Evolutionary conservation across 2,113 vertebrate species (phyloP).

Genomic region (Neogale vison): DNA sequence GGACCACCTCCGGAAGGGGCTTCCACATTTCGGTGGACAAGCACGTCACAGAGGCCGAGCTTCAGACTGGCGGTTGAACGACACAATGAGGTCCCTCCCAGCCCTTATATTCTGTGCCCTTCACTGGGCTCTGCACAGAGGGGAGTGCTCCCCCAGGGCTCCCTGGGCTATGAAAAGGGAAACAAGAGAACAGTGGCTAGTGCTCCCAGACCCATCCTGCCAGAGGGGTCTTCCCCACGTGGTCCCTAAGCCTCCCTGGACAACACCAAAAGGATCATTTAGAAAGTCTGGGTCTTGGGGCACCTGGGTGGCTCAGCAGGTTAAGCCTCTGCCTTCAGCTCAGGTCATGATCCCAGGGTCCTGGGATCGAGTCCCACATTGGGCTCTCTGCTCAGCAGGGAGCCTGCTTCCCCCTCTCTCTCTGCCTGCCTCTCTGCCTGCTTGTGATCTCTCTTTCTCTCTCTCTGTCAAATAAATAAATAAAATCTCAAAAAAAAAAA

Average conservation of each 20-base stretch:
- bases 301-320: too few species aligned
- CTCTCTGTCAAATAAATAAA: too few species aligned
- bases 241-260: rapidly evolving
- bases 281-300: background rate
- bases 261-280: background rate
- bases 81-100: background rate
- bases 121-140: background rate
- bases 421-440: too few species aligned
- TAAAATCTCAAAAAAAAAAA: too few species aligned
- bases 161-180: background rate
- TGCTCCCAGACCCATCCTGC: rapidly evolving
- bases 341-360: too few species aligned
- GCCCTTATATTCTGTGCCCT: background rate
- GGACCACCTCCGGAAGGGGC: background rate
- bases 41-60: background rate
- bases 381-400: too few species aligned
- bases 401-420: too few species aligned
- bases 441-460: too few species aligned
- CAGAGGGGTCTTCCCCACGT: background rate
- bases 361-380: too few species aligned
- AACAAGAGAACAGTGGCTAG: rapidly evolving
- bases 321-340: too few species aligned
- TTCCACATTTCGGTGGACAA: rapidly evolving
- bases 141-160: background rate
- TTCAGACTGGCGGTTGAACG: background rate